Base-by-base conservation (phyloP, 1,140 invertebrate species). In the Aphidius gifuensis region DNA sequence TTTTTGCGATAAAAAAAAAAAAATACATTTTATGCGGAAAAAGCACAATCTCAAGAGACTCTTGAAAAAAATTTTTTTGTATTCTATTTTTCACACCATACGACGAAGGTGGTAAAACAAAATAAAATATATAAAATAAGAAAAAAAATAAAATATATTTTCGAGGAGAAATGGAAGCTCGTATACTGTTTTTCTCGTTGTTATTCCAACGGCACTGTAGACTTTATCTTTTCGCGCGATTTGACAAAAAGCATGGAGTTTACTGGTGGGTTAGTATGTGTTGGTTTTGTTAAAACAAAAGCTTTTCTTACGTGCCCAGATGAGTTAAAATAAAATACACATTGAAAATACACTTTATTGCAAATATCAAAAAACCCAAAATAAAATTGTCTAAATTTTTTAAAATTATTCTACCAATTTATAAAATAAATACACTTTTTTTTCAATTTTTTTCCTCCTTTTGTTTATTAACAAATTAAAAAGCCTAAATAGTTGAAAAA, bases 151-250 rank as follows among this genome's bases (percentile, higher is more conserved):
- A 32, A 32, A 32, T 3, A 32, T 3, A 32, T 32, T 32, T 32
- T 32, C 23, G 6, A 1, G 50, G 23, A 38, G 23, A 32, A 51
- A 32, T 23, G 6, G 50, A 51, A 32, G 9, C 53, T 54, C n/a
- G 6, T 40, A 16, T 42, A 55, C 53, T 55, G 23, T 32, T 32
- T 32, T 32, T 32, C 23, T 32, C n/a, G 53, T 55, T 55, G 53
- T 55, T 71, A 66, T 62, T 68, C 63, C 63, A 69, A 64, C 40
- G 57, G 58, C 54, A 61, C 50, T 46, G 42, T 50, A 44, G 56
- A 63, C 64, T 71, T 72, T 74, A 71, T 72, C 71, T 72, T 73
- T 66, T 72, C 71, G 67, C 68, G 62, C 69, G 71, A 72, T 74
- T 74, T 74, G 68, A 67, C 69, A 66, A 64, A 67, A 69, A 68